These are phyloP conservation scores for Scrobipalpa atriplicella DNA, from an alignment of 2,888 invertebrate genomes.

Conservation along the genomic window DNA sequence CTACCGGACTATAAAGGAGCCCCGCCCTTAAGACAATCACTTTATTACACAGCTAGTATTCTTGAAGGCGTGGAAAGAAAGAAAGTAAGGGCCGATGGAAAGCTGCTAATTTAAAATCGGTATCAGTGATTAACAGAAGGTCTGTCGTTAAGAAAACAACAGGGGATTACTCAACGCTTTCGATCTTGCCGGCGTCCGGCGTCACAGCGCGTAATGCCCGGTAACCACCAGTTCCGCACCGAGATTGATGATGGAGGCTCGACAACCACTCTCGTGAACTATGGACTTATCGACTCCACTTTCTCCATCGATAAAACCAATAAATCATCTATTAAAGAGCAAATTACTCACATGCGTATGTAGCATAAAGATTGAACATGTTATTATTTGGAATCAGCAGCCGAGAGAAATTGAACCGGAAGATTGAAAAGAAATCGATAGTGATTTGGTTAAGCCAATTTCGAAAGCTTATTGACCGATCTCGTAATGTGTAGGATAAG, in stretches of 20 bases:
- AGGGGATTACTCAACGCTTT: conserved; percentile 32
- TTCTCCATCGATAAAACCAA: conserved; percentile 64
- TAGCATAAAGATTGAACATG: conserved; percentile 48
- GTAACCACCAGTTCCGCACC: conserved; percentile 32
- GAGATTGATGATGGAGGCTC: conserved; percentile 55
- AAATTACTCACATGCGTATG: conserved; percentile 47
- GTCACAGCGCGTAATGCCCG: conserved; percentile 34
- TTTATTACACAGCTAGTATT: conserved; percentile 15
- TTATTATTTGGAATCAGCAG: conserved; percentile 55
- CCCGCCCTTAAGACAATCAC: conserved; percentile 22
- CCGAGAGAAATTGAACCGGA: conserved; percentile 68
- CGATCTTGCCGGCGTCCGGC: conserved; percentile 29
- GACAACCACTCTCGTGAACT: conserved; percentile 52
- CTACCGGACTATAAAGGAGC: not conserved
- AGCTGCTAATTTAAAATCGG: conserved; percentile 18
- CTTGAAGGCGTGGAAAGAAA: conserved; percentile 18
- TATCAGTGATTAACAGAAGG: conserved; percentile 33
- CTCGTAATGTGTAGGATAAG: conserved; percentile 17
- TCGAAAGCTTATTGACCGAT: conserved; percentile 49
- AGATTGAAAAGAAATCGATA: conserved; percentile 68
- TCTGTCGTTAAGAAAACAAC: conserved; percentile 32
- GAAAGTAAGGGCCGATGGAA: conserved; percentile 17
- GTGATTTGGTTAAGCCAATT: conserved; percentile 57
- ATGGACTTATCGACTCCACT: conserved; percentile 58
- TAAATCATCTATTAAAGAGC: conserved; percentile 59